Evolutionary conservation across 1,140 invertebrate genomes (phyloP).

Genomic region (Drosophila elegans): DNA sequence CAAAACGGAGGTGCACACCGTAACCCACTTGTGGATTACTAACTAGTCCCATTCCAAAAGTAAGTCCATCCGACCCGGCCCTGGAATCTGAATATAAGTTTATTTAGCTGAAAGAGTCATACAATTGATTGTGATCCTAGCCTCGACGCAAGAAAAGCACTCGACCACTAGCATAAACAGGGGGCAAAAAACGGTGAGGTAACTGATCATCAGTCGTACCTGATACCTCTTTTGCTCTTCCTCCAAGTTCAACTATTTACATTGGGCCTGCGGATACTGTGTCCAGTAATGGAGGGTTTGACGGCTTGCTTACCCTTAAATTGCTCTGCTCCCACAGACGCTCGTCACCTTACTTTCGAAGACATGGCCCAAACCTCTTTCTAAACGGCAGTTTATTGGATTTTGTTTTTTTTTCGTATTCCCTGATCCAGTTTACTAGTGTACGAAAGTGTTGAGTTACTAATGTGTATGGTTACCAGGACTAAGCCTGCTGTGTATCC

Average conservation of each 20-base stretch:
- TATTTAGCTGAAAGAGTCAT: not conserved
- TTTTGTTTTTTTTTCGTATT: not conserved
- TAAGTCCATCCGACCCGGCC: constrained; percentile 55
- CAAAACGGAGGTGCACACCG: constrained; percentile 84
- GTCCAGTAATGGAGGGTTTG: not conserved
- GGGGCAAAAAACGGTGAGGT: constrained; percentile 35
- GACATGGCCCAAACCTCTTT: not conserved
- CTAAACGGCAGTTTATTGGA: not conserved
- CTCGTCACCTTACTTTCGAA: not conserved
- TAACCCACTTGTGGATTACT: constrained; percentile 83
- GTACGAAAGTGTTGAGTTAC: not conserved
- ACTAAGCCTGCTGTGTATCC: not conserved
- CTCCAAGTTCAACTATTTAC: constrained; percentile 34
- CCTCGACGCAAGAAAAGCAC: not conserved
- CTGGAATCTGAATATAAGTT: not conserved
- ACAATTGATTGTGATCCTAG: not conserved
- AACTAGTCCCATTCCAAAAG: constrained; percentile 55
- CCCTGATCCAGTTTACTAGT: not conserved
- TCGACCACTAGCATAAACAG: constrained; percentile 1
- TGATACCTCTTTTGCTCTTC: constrained; percentile 40
- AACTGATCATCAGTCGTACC: constrained; percentile 31
- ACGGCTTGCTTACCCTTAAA: not conserved
- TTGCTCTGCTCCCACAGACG: not conserved
- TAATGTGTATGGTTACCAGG: not conserved
- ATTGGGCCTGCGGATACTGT: constrained; percentile 30